A percentile compares a stretch with the other conserved stretches of the same genome.
phyloP scores from a whole-genome alignment of 2,888 invertebrate genomes.

The Anthophora plumipes region DNA sequence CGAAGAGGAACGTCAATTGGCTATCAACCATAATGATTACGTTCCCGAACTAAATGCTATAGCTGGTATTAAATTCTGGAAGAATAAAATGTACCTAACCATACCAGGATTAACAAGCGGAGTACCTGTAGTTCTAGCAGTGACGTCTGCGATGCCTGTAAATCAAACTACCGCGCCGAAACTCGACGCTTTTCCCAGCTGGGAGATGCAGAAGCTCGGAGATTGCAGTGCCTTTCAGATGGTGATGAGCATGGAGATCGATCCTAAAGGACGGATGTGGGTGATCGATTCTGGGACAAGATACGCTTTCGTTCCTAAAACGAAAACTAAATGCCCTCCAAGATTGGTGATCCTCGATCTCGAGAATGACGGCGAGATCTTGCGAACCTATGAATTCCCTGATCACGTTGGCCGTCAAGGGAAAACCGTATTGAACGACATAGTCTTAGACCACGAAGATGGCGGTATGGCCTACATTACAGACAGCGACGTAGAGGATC shows the following conservation, averaged over 20 bases:
- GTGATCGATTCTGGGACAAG: conserved; percentile 87
- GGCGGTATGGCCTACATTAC: conserved; percentile 90
- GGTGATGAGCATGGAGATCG: conserved; percentile 91
- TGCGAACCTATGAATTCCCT: conserved; percentile 87
- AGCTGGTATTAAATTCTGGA: conserved; percentile 89
- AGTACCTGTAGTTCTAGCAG: conserved; percentile 89
- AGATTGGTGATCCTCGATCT: conserved; percentile 89
- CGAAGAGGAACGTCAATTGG: conserved; percentile 86
- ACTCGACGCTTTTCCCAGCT: conserved; percentile 89
- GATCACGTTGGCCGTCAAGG: conserved; percentile 86
- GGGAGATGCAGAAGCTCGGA: conserved; percentile 89
- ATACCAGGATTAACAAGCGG: conserved; percentile 90
- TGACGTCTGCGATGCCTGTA: conserved; percentile 84
- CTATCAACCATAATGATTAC: conserved; percentile 87
- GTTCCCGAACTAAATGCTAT: conserved; percentile 89
- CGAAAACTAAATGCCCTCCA: conserved; percentile 87
- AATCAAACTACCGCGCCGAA: conserved; percentile 87
- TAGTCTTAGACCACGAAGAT: conserved; percentile 90
- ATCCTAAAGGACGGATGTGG: conserved; percentile 88
- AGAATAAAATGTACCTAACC: conserved; percentile 88
- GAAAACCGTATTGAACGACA: conserved; percentile 89
- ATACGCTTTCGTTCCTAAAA: conserved; percentile 86
- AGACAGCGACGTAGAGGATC: conserved; percentile 89
- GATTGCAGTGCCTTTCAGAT: conserved; percentile 90
- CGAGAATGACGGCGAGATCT: conserved; percentile 86